These are phyloP conservation scores for Armadillidium nasatum DNA, from an alignment of 1,140 invertebrate species.

Conservation along the genomic window DNA sequence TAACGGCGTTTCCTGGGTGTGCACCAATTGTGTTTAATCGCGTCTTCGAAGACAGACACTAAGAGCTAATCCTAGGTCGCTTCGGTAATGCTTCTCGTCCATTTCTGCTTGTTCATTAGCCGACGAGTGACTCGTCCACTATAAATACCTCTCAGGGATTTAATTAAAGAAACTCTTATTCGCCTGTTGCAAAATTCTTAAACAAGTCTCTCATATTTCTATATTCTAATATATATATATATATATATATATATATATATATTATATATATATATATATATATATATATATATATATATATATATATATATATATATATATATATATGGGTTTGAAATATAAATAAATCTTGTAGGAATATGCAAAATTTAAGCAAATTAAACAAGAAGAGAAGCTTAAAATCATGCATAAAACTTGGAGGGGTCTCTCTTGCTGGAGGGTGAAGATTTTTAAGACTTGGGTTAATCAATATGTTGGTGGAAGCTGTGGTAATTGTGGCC, in stretches of 20 bases:
- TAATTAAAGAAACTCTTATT: neutral
- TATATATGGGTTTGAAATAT: neutral
- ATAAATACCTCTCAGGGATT: neutral
- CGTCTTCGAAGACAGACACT: neutral
- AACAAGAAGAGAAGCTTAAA: neutral
- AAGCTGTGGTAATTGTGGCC: constrained; percentile 41
- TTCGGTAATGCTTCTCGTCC: neutral
- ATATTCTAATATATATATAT: too few species aligned
- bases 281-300: too few species aligned
- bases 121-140: neutral
- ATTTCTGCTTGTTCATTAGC: constrained; percentile 4
- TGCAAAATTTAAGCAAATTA: neutral
- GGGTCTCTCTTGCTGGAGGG: constrained; percentile 24
- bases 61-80: neutral
- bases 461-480: constrained; percentile 44
- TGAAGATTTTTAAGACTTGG: constrained; percentile 37
- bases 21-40: neutral
- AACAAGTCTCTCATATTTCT: too few species aligned
- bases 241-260: too few species aligned
- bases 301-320: too few species aligned
- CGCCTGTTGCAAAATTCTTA: neutral
- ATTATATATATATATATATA: too few species aligned
- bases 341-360: neutral
- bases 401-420: constrained; percentile 19
- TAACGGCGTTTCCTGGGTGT: neutral